Base-by-base conservation (phyloP, 2,888 invertebrate genomes). In the Drosophila kuntzei region DNA sequence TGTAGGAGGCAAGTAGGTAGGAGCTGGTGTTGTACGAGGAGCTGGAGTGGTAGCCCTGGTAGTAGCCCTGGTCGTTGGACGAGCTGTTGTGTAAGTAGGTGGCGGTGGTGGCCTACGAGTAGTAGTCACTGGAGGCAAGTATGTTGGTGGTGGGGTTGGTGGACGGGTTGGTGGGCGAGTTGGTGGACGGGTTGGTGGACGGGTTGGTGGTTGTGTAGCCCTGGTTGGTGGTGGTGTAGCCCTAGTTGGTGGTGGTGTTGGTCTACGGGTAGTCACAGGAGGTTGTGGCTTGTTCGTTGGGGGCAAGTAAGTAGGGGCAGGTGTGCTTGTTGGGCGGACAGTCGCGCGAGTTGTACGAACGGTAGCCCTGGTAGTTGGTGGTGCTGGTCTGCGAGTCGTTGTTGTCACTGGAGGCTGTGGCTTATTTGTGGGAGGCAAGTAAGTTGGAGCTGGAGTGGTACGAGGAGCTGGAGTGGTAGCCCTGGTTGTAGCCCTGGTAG, bases 341-440 rank as follows among this genome's bases (percentile, higher is more conserved):
- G 67, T 29, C 20, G 36, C 3, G 39, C 55, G 20, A n/a, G 67
- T 51, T 4, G 57, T 57, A 39, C 57, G 55, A 1, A 34, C 36
- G 1, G 62, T 60, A 11, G 70, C 60, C 25, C 53, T 44, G 69
- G 80, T 71, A 2, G 80, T 69, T 6, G 70, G 27, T 20, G 76
- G 59, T n/a, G 43, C 41, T 6, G 50, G n/a, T n/a, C n/a, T n/a
- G n/a, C 18, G 20, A 11, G 58, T 11, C 1, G 39, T 60, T 16
- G 67, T 76, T 39, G 62, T 51, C 6, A 68, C 72, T 7, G 80
- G 81, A 8, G 76, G 68, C 27, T 69, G 75, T 16, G 84, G 87
- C 59, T 79, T 84, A n/a, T 82, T 73, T 7, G 80, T 70, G 11
- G 81, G 79, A 29, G 86, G 85, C 51, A 77, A 32, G 20, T 62